phyloP scores from a whole-genome alignment of 2,113 vertebrate species.

The Pardalotus punctatus region DNA sequence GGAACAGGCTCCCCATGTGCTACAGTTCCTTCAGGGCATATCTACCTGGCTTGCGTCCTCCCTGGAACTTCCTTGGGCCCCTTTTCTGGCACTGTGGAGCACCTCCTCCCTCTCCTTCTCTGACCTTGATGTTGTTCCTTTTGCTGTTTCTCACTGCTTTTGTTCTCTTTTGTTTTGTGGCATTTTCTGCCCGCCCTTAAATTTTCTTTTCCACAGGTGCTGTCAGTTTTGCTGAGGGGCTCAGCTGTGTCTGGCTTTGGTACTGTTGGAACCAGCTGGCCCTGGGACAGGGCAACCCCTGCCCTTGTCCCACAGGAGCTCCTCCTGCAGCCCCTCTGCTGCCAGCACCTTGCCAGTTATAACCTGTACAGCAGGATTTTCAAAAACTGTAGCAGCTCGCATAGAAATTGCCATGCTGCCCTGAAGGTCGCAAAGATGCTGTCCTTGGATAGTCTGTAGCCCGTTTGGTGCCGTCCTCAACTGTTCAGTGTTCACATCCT shows the following conservation, averaged over 20 bases:
- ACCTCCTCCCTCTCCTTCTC: not conserved
- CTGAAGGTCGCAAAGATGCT: not conserved
- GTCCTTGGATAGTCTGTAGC: not conserved
- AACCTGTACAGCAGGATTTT: not conserved
- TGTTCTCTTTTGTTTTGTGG: not conserved
- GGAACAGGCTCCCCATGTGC: not conserved
- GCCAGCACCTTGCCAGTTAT: not conserved
- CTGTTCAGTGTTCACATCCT: not conserved
- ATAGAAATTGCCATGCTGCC: not conserved
- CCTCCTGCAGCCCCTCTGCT: not conserved
- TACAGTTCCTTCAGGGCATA: not conserved
- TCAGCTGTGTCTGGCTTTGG: not conserved
- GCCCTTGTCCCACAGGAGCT: not conserved
- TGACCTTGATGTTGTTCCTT: not conserved
- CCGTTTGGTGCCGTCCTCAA: rapidly evolving
- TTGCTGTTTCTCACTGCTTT: not conserved
- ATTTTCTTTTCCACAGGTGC: not conserved
- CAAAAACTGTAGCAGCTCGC: not conserved
- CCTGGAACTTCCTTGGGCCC: not conserved
- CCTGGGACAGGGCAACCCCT: not conserved
- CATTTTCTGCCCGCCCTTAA: not conserved
- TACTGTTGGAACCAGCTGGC: not conserved
- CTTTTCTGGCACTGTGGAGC: not conserved
- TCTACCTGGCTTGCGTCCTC: not conserved
- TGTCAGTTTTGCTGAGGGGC: not conserved